These are phyloP conservation scores for Sebastes iracundus DNA, from an alignment of 2,797 vertebrate genomes.

Conservation along the genomic window DNA sequence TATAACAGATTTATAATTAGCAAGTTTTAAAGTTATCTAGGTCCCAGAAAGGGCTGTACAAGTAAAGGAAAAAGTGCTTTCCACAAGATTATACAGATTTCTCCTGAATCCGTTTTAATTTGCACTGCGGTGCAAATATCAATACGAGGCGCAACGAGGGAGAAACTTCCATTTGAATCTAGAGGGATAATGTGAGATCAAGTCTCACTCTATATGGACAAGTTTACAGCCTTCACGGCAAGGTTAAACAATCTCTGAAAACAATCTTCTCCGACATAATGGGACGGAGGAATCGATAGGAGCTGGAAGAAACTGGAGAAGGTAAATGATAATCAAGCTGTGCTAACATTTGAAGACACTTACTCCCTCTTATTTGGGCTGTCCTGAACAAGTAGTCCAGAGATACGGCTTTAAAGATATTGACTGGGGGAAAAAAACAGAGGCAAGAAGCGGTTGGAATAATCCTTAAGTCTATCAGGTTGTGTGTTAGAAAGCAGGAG, in stretches of 20 bases:
- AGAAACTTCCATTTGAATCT: slow-evolving; percentile 32
- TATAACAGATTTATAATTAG: slow-evolving; percentile 36
- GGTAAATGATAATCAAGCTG: slow-evolving; percentile 58
- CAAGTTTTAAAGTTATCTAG: slow-evolving; percentile 26
- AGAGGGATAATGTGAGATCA: slow-evolving; percentile 47
- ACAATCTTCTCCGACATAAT: slow-evolving; percentile 65
- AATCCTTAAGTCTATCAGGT: background rate
- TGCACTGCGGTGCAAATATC: slow-evolving; percentile 41
- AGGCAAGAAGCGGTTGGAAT: slow-evolving; percentile 1
- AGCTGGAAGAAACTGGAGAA: slow-evolving; percentile 48
- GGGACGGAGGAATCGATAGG: slow-evolving; percentile 63
- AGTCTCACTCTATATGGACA: slow-evolving; percentile 40
- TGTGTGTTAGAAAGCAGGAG: background rate
- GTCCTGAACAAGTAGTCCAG: slow-evolving; percentile 25
- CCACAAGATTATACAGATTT: background rate
- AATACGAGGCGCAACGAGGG: slow-evolving; percentile 19
- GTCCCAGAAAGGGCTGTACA: background rate
- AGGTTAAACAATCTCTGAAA: slow-evolving; percentile 64
- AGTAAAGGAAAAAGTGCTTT: slow-evolving; percentile 8
- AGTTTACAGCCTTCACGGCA: slow-evolving; percentile 58
- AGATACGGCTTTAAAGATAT: slow-evolving; percentile 7
- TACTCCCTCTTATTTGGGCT: slow-evolving; percentile 27
- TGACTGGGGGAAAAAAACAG: slow-evolving; percentile 23
- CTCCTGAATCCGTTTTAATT: slow-evolving; percentile 29
- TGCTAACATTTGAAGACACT: slow-evolving; percentile 48